Base-by-base conservation (phyloP, 2,888 invertebrate species). In the Myathropa florea region DNA sequence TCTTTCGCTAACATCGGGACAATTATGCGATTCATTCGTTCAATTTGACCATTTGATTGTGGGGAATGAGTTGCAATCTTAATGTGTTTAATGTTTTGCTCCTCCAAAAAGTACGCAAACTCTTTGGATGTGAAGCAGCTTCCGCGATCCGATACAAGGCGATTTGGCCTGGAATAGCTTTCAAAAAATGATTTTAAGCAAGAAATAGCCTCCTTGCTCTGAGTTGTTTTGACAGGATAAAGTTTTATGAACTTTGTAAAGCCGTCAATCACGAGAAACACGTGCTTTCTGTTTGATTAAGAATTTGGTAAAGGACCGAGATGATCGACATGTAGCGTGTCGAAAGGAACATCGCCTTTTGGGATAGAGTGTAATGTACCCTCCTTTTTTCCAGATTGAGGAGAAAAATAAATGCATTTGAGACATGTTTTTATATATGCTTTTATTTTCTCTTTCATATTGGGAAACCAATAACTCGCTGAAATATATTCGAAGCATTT, bases 61-160 rank as follows among this genome's bases (percentile, higher is more conserved):
- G 30, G 70, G 23, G 71, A 71, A 30, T 30, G 59, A 30, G 60
- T 60, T 23, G 71, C 57, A 21, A 71, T 53, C 30, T 71, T 59
- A 9, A 71, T 28, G n/a, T 59, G 57, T 3, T 61, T 28, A 3
- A 87, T 33, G 14, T 76, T 65, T 53, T 90, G 86, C 23, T 90
- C 88, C 3, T 79, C 57, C 72, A 90, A 91, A 76, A 90, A 91
- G 4, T 78, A 63, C 46, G 88, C 72, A 76, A 92, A 93, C 4
- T 78, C 65, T 14, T 89, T 88, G 1, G 91, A 89, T 0, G 91
- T 92, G 71, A 92, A 93, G n/a, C 90, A 89, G 18, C 90, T 89
- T n/a, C 92, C 92, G 30, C 91, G 84, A 79, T 93, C 92, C 3
- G 90, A 90, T 7, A 92, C 89, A 12, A 92, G 85, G 4, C 90